A percentile compares a stretch with the other conserved stretches of the same genome.
phyloP scores from a whole-genome alignment of 2,888 invertebrate genomes.

The Platycheirus albimanus region DNA sequence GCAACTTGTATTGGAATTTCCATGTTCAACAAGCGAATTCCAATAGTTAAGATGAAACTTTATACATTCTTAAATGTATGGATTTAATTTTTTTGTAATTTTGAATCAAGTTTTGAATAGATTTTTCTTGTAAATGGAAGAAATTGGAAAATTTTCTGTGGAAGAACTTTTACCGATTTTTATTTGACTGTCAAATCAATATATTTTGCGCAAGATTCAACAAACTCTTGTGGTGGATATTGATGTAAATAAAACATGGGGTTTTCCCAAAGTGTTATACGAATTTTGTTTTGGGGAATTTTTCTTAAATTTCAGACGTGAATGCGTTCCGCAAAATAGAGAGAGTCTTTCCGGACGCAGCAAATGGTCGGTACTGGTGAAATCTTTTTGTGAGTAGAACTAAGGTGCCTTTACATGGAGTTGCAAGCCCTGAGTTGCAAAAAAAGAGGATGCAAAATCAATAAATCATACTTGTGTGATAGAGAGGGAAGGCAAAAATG shows the following conservation, averaged over 20 bases:
- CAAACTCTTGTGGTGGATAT: constrained; percentile 39
- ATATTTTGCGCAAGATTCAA: constrained; percentile 72
- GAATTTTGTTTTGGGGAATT: constrained; percentile 7
- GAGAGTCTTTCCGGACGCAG: too few species aligned
- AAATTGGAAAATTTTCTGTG: constrained; percentile 13
- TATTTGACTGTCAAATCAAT: constrained; percentile 78
- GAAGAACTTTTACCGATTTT: constrained; percentile 42
- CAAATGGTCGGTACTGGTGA: too few species aligned
- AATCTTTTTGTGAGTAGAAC: too few species aligned
- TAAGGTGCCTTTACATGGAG: too few species aligned
- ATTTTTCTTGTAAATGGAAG: neutral
- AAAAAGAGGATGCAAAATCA: too few species aligned
- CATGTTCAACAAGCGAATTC: constrained; percentile 82
- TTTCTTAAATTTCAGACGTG: neutral
- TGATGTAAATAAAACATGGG: constrained; percentile 55
- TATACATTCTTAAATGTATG: constrained; percentile 36
- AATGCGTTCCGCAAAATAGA: constrained; percentile 1
- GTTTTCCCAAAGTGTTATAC: constrained; percentile 34
- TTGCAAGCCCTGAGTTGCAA: too few species aligned
- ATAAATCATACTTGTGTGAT: too few species aligned
- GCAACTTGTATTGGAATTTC: constrained; percentile 90
- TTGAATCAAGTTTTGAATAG: neutral
- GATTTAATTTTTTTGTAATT: constrained; percentile 1
- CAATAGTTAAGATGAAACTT: constrained; percentile 26
- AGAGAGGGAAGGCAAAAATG: too few species aligned